A percentile compares a stretch with the other conserved stretches of the same genome.
Evolutionary conservation across 2,113 vertebrate species (phyloP).

Genomic region (Tauraco erythrolophus): DNA sequence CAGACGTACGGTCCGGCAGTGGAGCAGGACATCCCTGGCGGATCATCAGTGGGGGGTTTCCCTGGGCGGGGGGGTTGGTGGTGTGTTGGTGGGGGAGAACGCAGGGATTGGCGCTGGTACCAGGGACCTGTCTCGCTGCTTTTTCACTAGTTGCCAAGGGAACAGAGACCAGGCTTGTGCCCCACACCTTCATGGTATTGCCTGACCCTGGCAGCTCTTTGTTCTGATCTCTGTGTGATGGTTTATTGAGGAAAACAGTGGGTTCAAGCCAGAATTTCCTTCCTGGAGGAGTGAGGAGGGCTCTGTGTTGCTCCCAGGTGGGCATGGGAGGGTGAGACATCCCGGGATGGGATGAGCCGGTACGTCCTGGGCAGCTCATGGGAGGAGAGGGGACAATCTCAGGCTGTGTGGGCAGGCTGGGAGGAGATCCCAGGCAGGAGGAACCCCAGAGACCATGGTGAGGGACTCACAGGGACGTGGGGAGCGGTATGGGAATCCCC

Average conservation of each 20-base stretch:
- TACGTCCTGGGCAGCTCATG: not conserved
- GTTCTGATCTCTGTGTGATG: not conserved
- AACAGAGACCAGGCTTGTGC: not conserved
- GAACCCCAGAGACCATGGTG: not conserved
- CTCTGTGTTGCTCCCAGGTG: not conserved
- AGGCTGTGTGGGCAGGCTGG: not conserved
- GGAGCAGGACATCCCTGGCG: not conserved
- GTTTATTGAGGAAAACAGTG: not conserved
- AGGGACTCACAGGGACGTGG: not conserved
- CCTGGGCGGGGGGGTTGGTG: not conserved
- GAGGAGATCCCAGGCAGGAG: not conserved
- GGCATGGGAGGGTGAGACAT: not conserved
- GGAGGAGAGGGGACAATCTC: not conserved
- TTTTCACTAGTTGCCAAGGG: not conserved
- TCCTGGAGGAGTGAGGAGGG: not conserved
- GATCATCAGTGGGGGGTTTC: not conserved
- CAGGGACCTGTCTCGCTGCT: not conserved
- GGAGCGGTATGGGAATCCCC: not conserved
- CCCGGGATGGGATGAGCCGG: rapidly evolving
- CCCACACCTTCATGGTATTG: rapidly evolving
- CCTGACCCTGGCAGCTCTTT: not conserved
- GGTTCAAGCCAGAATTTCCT: not conserved
- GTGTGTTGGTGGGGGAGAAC: rapidly evolving
- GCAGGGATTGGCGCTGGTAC: not conserved
- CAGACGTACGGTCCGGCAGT: not conserved